Evolutionary conservation across 1,140 invertebrate species (phyloP).

Genomic region (Lepidostoma basale): DNA sequence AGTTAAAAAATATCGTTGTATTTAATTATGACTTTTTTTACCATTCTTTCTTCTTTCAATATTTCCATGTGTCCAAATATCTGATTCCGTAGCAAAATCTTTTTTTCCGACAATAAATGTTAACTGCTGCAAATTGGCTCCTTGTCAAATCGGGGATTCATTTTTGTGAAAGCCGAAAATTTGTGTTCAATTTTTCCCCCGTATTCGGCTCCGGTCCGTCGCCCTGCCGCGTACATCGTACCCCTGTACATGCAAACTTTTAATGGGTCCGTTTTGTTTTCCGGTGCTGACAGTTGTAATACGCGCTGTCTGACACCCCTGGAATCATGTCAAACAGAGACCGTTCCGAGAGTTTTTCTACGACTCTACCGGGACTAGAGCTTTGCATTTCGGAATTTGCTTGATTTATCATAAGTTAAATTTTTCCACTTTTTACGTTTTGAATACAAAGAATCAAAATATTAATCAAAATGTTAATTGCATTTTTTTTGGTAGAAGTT

Average conservation of each 20-base stretch:
- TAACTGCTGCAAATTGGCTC: too few relatives aligned
- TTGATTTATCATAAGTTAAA: neutral
- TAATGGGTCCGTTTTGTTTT: slow-evolving; percentile 25
- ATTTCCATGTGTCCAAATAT: too few relatives aligned
- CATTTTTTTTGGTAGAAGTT: too few relatives aligned
- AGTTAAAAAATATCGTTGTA: too few relatives aligned
- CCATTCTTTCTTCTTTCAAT: too few relatives aligned
- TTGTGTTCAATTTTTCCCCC: slow-evolving; percentile 5
- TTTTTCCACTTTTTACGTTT: neutral
- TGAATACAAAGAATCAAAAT: too few relatives aligned
- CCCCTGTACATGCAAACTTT: slow-evolving; percentile 17
- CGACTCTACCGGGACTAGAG: neutral
- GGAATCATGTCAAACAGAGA: slow-evolving; percentile 18
- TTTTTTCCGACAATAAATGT: too few relatives aligned
- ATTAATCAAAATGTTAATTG: too few relatives aligned
- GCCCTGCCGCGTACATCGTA: neutral
- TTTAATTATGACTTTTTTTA: too few relatives aligned
- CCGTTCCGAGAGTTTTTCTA: slow-evolving; percentile 19
- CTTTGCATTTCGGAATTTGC: neutral
- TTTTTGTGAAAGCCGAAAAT: slow-evolving; percentile 25
- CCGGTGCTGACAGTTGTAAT: slow-evolving; percentile 33
- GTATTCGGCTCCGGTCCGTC: neutral
- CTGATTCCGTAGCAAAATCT: too few relatives aligned
- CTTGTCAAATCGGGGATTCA: slow-evolving; percentile 30
- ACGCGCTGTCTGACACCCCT: slow-evolving; percentile 23